These are phyloP conservation scores for Colius striatus DNA, from an alignment of 2,113 vertebrate species.

Conservation along the genomic window DNA sequence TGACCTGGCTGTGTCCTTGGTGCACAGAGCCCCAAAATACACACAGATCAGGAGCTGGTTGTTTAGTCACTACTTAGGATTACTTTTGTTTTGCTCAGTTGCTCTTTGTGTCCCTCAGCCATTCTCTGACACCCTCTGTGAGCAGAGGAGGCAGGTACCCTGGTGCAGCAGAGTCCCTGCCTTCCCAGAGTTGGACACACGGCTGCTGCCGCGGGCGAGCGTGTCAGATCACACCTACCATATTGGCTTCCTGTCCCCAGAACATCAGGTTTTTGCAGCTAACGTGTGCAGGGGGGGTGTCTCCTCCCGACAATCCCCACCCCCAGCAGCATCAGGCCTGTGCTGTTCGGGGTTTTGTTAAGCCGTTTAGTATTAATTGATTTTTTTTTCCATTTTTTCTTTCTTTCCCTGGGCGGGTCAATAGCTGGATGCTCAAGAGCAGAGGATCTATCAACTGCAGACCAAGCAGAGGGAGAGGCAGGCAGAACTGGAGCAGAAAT, in stretches of 20 bases:
- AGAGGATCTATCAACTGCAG: slow-evolving; percentile 88
- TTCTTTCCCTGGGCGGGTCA: slow-evolving; percentile 89
- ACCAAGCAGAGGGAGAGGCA: slow-evolving; percentile 83
- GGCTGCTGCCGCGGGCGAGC: slow-evolving; percentile 11
- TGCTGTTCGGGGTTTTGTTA: slow-evolving; percentile 78
- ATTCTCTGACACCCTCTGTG: background rate
- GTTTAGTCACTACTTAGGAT: background rate
- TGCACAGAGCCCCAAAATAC: background rate
- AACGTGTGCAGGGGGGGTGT: slow-evolving; percentile 44
- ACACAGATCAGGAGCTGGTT: background rate
- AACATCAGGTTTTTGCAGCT: slow-evolving; percentile 74
- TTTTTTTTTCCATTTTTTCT: slow-evolving; percentile 90
- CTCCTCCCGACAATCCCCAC: slow-evolving; percentile 73
- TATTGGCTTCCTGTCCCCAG: slow-evolving; percentile 82
- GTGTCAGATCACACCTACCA: slow-evolving; percentile 73
- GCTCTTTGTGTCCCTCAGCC: background rate
- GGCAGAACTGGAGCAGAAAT: slow-evolving; percentile 80
- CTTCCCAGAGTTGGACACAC: background rate
- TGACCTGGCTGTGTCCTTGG: background rate
- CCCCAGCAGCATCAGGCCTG: slow-evolving; percentile 70
- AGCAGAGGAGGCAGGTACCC: background rate
- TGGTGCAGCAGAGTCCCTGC: background rate
- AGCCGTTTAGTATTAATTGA: slow-evolving; percentile 88
- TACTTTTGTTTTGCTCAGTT: background rate
- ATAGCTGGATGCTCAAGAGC: slow-evolving; percentile 91